phyloP scores from a whole-genome alignment of 2,888 invertebrate genomes.

The Apomyelois bistriatella region DNA sequence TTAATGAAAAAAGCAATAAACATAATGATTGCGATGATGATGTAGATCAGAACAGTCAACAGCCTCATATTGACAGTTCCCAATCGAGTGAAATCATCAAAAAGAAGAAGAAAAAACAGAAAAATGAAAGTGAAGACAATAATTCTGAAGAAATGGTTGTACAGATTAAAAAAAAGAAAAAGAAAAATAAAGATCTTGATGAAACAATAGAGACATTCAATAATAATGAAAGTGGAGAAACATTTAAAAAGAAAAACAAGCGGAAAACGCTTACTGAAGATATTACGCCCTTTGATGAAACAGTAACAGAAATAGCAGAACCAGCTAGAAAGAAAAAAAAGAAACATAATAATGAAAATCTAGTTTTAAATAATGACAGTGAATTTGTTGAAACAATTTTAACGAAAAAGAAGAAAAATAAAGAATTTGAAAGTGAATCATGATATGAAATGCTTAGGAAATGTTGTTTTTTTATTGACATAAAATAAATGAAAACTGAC shows the following conservation, averaged over 20 bases:
- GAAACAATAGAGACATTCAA: neutral
- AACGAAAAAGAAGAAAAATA: slow-evolving; percentile 25
- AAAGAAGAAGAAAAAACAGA: slow-evolving; percentile 30
- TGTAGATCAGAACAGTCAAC: slow-evolving; percentile 7
- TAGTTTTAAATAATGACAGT: neutral
- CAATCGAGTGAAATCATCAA: slow-evolving; percentile 15
- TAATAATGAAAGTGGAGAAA: neutral
- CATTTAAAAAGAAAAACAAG: slow-evolving; percentile 15
- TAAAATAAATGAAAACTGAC: no score
- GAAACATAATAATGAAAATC: slow-evolving; percentile 18
- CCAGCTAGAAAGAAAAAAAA: slow-evolving; percentile 22
- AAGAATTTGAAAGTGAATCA: slow-evolving; percentile 17
- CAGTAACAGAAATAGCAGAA: slow-evolving; percentile 15
- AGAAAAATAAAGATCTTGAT: slow-evolving; percentile 28
- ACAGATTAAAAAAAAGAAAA: slow-evolving; percentile 39
- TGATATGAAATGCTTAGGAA: neutral
- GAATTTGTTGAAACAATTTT: neutral
- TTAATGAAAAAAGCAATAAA: neutral
- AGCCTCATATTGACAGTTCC: neutral
- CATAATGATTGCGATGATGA: neutral
- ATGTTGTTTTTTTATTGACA: slow-evolving; percentile 10
- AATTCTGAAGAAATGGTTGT: slow-evolving; percentile 18
- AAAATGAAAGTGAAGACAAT: slow-evolving; percentile 19
- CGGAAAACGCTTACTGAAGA: slow-evolving; percentile 1
- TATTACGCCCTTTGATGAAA: neutral